Conservation (phyloP, 1,140 invertebrate species). For the Sminthurinus signatus region DNA sequence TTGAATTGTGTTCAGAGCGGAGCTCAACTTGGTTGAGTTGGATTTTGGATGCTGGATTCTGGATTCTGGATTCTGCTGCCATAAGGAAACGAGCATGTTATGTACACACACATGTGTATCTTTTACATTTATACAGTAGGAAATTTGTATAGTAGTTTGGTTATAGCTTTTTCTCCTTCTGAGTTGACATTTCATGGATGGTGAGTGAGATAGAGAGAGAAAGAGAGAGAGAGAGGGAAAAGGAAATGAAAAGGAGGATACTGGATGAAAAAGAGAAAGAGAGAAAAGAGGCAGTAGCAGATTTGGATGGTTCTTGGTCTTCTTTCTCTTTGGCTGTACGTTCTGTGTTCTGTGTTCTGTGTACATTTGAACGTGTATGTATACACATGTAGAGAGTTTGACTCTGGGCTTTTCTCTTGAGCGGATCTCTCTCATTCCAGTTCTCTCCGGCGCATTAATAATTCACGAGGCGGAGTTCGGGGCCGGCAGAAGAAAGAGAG, state of each 20-base stretch:
- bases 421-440: too few species aligned
- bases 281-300: too few species aligned
- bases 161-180: constrained; percentile 13
- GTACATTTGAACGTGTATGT: too few species aligned
- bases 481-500: constrained; percentile 34
- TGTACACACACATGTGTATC: too few species aligned
- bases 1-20: too few species aligned
- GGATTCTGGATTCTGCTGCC: background rate
- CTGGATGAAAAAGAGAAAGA: constrained; percentile 14
- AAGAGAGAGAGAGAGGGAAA: constrained; percentile 17
- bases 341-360: too few species aligned
- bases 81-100: too few species aligned
- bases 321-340: too few species aligned
- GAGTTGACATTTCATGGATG: constrained; percentile 16
- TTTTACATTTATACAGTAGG: too few species aligned
- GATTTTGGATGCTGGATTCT: background rate
- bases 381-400: too few species aligned
- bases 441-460: too few species aligned
- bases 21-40: too few species aligned
- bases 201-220: constrained; percentile 10
- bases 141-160: background rate
- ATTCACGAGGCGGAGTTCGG: constrained; percentile 39
- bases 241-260: constrained; percentile 9
- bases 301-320: constrained; percentile 25
- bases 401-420: constrained; percentile 29